Percentiles rank a stretch among this genome's conserved stretches.
Conservation (phyloP, 2,113 vertebrate species). For the Athene noctua region DNA sequence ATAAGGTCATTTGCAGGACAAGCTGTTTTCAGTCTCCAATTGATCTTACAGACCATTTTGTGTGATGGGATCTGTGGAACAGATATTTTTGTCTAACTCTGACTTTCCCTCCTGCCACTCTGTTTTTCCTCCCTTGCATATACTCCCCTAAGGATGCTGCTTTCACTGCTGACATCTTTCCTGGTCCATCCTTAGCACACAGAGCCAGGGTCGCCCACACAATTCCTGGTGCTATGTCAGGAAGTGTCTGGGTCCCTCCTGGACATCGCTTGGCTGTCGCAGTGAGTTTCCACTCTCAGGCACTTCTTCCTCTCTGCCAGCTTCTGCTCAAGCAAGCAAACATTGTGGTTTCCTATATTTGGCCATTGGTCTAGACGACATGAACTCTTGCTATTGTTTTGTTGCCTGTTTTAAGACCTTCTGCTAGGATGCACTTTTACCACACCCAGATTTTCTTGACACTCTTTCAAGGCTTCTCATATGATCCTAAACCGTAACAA, state of each 20-base stretch:
- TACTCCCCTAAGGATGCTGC: background rate
- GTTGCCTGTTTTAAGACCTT: conserved; percentile 24
- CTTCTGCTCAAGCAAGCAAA: background rate
- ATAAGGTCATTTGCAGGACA: conserved; percentile 20
- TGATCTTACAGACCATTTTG: conserved; percentile 1
- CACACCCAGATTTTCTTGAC: conserved; percentile 17
- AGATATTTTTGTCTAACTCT: background rate
- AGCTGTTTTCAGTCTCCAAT: background rate
- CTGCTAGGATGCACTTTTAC: background rate
- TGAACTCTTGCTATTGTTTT: conserved; percentile 49
- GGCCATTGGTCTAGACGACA: conserved; percentile 21
- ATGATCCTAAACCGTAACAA: background rate
- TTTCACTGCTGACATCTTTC: conserved; percentile 7
- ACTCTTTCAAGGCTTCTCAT: background rate
- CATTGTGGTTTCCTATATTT: conserved; percentile 26
- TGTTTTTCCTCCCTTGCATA: background rate
- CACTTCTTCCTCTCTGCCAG: background rate
- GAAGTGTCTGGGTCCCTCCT: conserved; percentile 29
- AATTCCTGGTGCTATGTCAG: conserved; percentile 19
- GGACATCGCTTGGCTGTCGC: background rate
- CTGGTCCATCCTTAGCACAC: background rate
- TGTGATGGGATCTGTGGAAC: background rate
- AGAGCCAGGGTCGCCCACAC: conserved; percentile 33
- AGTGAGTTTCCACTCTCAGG: background rate
- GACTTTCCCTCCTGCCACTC: background rate